phyloP scores from a whole-genome alignment of 2,888 invertebrate species.

The Oscheius sp. region DNA sequence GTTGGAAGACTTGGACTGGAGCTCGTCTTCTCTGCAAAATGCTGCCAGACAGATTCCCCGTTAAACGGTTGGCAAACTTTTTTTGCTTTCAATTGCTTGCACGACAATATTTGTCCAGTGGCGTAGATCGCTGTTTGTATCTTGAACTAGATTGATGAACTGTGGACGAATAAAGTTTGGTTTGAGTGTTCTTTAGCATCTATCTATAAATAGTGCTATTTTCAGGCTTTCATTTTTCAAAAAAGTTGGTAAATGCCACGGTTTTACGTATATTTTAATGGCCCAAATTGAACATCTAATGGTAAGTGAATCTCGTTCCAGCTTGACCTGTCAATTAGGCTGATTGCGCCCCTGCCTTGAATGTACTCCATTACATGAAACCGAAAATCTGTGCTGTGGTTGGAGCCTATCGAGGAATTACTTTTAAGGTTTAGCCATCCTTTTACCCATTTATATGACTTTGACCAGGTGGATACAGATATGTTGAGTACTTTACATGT shows the following conservation, averaged over 20 bases:
- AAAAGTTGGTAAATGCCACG: slow-evolving; percentile 38
- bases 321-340: slow-evolving; percentile 21
- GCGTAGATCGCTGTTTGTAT: background rate
- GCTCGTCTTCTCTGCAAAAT: slow-evolving; percentile 51
- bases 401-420: slow-evolving; percentile 49
- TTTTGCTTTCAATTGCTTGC: background rate
- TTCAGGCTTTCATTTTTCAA: slow-evolving; percentile 55
- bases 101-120: background rate
- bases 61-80: slow-evolving; percentile 36
- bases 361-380: slow-evolving; percentile 54
- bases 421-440: slow-evolving; percentile 42
- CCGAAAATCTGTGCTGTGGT: slow-evolving; percentile 54
- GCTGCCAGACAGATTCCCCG: slow-evolving; percentile 46
- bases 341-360: slow-evolving; percentile 52
- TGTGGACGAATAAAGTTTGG: background rate
- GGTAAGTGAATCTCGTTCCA: slow-evolving; percentile 16
- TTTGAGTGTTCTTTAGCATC: background rate
- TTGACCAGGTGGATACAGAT: slow-evolving; percentile 35
- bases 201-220: background rate
- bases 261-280: slow-evolving; percentile 53
- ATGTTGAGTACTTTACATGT: slow-evolving; percentile 40
- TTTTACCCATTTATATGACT: background rate
- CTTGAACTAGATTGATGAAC: background rate
- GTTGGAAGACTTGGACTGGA: slow-evolving; percentile 64
- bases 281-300: slow-evolving; percentile 54